Base-by-base conservation (phyloP, 2,113 vertebrate species). In the Propithecus coquereli region DNA sequence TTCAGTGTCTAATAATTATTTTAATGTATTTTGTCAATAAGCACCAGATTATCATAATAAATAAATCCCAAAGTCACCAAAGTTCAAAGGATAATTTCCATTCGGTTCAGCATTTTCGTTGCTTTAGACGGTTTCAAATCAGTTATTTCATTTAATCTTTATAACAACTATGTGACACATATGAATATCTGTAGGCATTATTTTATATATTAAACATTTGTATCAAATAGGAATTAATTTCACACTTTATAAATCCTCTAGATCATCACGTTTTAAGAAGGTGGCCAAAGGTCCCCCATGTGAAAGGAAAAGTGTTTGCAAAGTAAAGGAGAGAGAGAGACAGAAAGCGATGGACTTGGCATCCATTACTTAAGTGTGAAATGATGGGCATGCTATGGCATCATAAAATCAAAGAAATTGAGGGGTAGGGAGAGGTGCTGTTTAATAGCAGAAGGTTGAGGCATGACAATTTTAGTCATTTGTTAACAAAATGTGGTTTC, bases 301-400 rank as follows among this genome's bases (percentile, higher is more conserved):
- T 70, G 25, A 63, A 77, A 76, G 8, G 5, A 68, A n/a, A 3
- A 61, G 0, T 94, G 54, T 1, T 91, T 90, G 80, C n/a, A 54
- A 87, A 86, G 93, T 92, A 59, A 94, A 80, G 50, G 50, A 87
- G 87, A 92, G 10, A 82, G 12, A 91, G 6, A 63, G 40, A 63
- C 30, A 89, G 0, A 81, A 89, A 96, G 50, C 0, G 66, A 77
- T 54, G 65, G 59, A 50, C 4, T 57, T 97, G 43, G 76, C 5
- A 2, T 0, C 22, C 85, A 81, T 93, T 95, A 76, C 9, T 94
- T 83, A 57, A 73, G 34, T 76, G 0, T 94, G 90, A 73, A 59
- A 70, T 94, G 37, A 85, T 16, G 27, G 23, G 59, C 93, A 52
- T 87, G 22, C 86, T 97, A 94, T 86, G 65, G 91, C 79, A 97